Conservation (phyloP, 2,797 vertebrate species). For the Leucoraja ocellata region DNA sequence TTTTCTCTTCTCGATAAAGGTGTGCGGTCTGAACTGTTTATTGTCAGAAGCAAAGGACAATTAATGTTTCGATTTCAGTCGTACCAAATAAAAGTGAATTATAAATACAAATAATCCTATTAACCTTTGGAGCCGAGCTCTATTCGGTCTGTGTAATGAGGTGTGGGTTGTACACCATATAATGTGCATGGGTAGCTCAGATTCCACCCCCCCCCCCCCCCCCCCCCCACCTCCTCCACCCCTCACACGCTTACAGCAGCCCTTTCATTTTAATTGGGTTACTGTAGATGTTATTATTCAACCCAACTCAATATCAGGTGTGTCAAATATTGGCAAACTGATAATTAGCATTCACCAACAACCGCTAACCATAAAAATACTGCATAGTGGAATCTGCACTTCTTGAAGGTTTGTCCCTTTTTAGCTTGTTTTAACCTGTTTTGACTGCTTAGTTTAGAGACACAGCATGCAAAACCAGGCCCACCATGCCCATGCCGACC, state of each 20-base stretch:
- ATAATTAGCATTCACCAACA: neutral
- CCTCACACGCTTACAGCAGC: neutral
- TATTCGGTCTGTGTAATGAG: neutral
- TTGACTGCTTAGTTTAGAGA: neutral
- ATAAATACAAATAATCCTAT: constrained; percentile 31
- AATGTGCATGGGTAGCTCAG: neutral
- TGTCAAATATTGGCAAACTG: neutral
- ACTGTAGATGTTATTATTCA: neutral
- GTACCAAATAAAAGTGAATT: constrained; percentile 14
- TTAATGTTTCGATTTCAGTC: neutral
- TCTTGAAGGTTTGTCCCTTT: neutral
- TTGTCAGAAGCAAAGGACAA: neutral
- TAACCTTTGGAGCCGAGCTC: constrained; percentile 2
- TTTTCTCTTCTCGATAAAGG: neutral
- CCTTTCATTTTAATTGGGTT: constrained; percentile 17
- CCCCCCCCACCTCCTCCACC: too few relatives aligned
- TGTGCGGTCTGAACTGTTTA: neutral
- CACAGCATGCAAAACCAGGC: too few relatives aligned
- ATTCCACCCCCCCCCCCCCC: neutral
- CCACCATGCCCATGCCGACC: too few relatives aligned
- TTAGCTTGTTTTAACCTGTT: neutral
- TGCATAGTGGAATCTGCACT: neutral
- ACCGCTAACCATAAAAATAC: neutral
- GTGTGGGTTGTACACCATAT: neutral
- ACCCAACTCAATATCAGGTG: neutral